Evolutionary conservation across 1,140 invertebrate species (phyloP), one percentile per base, ranked within the genome.

Genomic region (Halyomorpha halys): DNA sequence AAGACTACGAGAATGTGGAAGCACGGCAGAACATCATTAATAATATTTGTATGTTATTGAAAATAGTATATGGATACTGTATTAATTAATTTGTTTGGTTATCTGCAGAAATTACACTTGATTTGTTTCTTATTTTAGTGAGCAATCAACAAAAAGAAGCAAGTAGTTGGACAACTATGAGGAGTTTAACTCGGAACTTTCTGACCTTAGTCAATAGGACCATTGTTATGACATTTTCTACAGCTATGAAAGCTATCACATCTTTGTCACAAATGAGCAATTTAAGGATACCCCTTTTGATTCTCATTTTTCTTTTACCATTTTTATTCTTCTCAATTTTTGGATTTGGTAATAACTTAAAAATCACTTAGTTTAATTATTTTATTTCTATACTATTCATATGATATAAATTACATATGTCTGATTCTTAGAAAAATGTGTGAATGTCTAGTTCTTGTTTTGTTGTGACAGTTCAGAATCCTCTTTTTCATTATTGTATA

Each of bases 11-110:
- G 21, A 49, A 21, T 49, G 21, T 49, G 21, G 47, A 49, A n/a
- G 16, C 47, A 19, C 47, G 47, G n/a, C 47, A 49, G 47, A 49
- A 49, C 21, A 49, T 49, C 21, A 49, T 49, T 21, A 49, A 49
- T 21, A 49, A 18, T 6, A 49, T 18, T 21, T 49, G 47, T 49
- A 49, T 19, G 47, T 39, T 39, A 8, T 13, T 39, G 4, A 39
- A 39, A 39, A 39, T 39, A 39, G 11, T 11, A 39, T 39, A 2
- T 13, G 1, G 1, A 13, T 39, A 39, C 4, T 39, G 6, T 8
- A 39, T 39, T 39, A 11, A 13, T 13, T 39, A 11, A 13, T 39
- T 39, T 39, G 13, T 39, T 39, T n/a, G n/a, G n/a, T n/a, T n/a
- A n/a, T n/a, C n/a, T n/a, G n/a, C n/a, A n/a, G 34, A 39, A 39